Evolutionary conservation across 2,113 vertebrate species (phyloP), one percentile per base, ranked within the genome.

Genomic region (Toxotes jaculatrix): DNA sequence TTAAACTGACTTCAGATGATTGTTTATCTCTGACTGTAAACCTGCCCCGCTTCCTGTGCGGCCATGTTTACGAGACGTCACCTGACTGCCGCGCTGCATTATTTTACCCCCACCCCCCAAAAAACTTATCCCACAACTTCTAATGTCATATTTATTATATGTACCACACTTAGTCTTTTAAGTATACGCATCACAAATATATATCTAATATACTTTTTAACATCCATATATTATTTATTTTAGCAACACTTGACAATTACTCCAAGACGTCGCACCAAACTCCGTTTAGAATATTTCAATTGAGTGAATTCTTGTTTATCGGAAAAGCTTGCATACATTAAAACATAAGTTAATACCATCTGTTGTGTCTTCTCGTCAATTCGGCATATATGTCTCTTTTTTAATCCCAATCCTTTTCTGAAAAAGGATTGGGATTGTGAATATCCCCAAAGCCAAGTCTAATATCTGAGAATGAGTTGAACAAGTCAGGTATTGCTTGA

Each of bases 21-120:
- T 59, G 53, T 70, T 81, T 49, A 71, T 27, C 21, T 1, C 4
- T 5, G 19, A 43, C n/a, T 2, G 11, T 0, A 19, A 7, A 6
- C 4, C 53, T 4, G 13, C 45, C 45, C 5, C 0, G 40, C 23
- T 7, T 49, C 13, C 34, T 1, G 45, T 2, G 56, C 84, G 0
- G 80, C 91, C 85, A 89, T 87, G 79, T 89, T 87, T 61, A 0
- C 23, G 23, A 64, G 71, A 83, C 80, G 87, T 89, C 80, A 85
- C 31, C n/a, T 14, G 11, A 49, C 62, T 17, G 14, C 60, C 14
- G 40, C 4, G 21, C 14, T 40, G 21, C 36, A 16, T 19, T n/a
- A 4, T 10, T 55, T 7, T 19, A 1, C 27, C 1, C 23, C 23
- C 4, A 5, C 19, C 2, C 27, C 1, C 23, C 23, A 12, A 5